Evolutionary conservation across 1,140 invertebrate species (phyloP), one percentile per base, ranked within the genome.

Genomic region (Odontomachus brunneus): DNA sequence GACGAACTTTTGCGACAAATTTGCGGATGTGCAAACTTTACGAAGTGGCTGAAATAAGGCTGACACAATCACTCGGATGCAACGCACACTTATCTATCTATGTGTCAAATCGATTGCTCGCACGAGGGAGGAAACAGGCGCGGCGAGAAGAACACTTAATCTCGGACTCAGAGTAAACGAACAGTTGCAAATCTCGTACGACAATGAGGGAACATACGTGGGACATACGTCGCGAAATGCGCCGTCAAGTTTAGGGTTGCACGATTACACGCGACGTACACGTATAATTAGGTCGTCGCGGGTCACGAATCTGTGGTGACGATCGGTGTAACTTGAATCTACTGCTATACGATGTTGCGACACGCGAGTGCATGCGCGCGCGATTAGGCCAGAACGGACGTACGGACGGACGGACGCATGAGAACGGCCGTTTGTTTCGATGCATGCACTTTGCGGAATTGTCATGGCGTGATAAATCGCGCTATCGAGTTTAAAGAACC

Each of bases 201-300:
- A 49, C 15, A 2, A 14, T 17, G 15, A 22, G 66, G 55, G 51
- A 9, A n/a, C 2, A 24, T 0, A 3, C 53, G 66, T 38, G 2
- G 22, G 60, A 22, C 65, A 24, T 0, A 3, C 53, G 66, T 38
- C 24, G 26, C 9, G 5, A 26, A 33, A 57, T 55, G 55, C 29
- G 15, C 9, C 26, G 51, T 4, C 24, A 49, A 22, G 26, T 29
- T 84, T 48, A 73, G 38, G 67, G 65, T 63, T 57, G 73, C 48
- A 11, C 83, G 60, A 81, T 74, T 74, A 87, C 84, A 87, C 62
- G 85, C 67, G 57, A 57, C 22, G 33, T 78, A 69, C 0, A 86
- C 73, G 81, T 85, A n/a, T n/a, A 90, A 90, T 90, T 90, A 78
- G 89, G 89, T 90, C 90, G 88, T 69, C 67, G 84, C 62, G 26